phyloP scores from a whole-genome alignment of 2,888 invertebrate species.

The Pollenia angustigena region DNA sequence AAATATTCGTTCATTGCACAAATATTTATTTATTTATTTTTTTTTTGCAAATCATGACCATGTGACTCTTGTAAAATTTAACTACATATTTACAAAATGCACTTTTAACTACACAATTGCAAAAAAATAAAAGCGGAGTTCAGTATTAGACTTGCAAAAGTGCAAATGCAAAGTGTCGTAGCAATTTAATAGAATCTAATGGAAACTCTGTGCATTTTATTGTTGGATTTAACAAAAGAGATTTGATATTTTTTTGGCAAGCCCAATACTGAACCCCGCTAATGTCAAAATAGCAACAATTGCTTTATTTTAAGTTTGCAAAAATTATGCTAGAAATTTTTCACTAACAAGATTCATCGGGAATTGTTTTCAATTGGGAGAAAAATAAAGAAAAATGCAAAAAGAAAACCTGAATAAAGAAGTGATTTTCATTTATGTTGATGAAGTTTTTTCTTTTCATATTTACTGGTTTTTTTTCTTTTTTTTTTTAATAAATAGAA shows the following conservation, averaged over 20 bases:
- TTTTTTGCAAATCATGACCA: slow-evolving; percentile 56
- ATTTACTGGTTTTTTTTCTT: slow-evolving; percentile 39
- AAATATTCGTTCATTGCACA: background rate
- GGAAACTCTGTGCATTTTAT: too few species aligned
- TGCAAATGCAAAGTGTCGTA: too few species aligned
- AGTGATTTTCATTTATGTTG: slow-evolving; percentile 5
- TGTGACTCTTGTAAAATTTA: slow-evolving; percentile 30
- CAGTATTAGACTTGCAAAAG: too few species aligned
- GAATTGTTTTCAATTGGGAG: background rate
- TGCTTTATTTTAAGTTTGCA: background rate
- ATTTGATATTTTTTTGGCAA: too few species aligned
- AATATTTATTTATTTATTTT: slow-evolving; percentile 13
- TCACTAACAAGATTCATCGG: background rate
- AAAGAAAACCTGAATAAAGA: slow-evolving; percentile 43
- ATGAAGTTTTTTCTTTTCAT: slow-evolving; percentile 11
- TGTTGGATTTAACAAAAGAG: too few species aligned
- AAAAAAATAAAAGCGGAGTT: background rate
- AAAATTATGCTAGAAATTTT: slow-evolving; percentile 5
- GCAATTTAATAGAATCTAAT: too few species aligned
- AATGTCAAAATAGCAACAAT: background rate
- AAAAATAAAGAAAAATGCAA: background rate
- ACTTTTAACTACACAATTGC: background rate
- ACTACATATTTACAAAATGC: background rate
- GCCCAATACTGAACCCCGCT: too few species aligned
- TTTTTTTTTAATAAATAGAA: background rate